Conservation (phyloP, 2,113 vertebrate genomes). For the Rhipidura dahli region DNA sequence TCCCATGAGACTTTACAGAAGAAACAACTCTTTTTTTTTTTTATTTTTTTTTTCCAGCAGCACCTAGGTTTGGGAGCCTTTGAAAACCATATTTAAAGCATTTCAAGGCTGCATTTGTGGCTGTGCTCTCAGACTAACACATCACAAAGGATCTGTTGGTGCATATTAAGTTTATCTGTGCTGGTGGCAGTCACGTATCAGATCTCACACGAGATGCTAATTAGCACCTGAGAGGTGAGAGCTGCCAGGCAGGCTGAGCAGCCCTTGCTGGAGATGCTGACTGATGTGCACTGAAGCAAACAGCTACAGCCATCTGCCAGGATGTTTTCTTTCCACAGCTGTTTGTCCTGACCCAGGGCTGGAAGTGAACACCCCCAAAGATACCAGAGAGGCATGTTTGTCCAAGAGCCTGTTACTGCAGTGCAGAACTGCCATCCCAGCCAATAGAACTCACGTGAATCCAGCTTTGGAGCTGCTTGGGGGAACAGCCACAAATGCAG, state of each 20-base stretch:
- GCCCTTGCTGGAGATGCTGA: not conserved
- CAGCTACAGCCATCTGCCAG: not conserved
- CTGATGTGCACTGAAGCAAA: not conserved
- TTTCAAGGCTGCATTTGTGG: not conserved
- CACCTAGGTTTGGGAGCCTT: not conserved
- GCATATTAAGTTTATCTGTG: not conserved
- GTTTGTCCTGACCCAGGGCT: not conserved
- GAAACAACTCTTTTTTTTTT: not conserved
- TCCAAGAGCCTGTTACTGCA: not conserved
- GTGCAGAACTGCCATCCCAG: not conserved
- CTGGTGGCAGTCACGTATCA: not conserved
- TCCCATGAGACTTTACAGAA: not conserved
- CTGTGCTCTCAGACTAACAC: not conserved
- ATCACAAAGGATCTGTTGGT: not conserved
- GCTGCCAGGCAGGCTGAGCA: not conserved
- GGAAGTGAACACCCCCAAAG: not conserved
- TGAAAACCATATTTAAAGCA: not conserved
- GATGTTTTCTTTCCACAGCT: not conserved
- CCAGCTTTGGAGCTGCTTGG: not conserved
- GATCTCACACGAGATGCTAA: constrained; percentile 2
- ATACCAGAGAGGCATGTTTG: not conserved
- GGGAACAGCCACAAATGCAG: not conserved
- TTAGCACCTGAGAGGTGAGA: constrained; percentile 36
- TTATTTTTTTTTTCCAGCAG: not conserved
- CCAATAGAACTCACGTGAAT: not conserved